Conservation (phyloP, 2,797 vertebrate genomes). For the Chelon labrosus region DNA sequence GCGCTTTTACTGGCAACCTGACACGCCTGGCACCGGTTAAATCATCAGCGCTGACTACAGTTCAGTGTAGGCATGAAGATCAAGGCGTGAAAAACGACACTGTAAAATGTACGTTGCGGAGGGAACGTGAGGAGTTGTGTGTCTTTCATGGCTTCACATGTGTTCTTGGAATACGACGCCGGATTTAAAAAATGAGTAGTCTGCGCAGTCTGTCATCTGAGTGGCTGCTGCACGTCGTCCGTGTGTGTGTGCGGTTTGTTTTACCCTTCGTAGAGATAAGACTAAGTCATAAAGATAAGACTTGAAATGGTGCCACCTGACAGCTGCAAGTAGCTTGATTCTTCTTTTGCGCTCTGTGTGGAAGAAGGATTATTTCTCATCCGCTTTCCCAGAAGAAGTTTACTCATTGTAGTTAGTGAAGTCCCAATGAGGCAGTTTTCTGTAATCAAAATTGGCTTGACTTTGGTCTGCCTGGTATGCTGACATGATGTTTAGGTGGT, state of each 20-base stretch:
- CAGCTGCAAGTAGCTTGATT: conserved; percentile 19
- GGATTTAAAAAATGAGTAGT: conserved; percentile 25
- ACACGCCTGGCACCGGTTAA: conserved; percentile 28
- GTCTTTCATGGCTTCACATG: conserved; percentile 23
- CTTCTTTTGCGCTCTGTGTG: too few relatives aligned
- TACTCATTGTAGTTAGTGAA: conserved; percentile 2
- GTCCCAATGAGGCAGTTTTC: not conserved
- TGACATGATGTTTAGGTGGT: conserved; percentile 22
- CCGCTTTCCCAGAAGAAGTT: too few relatives aligned
- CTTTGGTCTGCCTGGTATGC: conserved; percentile 27
- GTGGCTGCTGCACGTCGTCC: not conserved
- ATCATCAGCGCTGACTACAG: conserved; percentile 8
- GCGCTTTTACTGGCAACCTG: conserved; percentile 35
- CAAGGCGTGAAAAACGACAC: conserved; percentile 30
- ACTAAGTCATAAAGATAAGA: conserved; percentile 24
- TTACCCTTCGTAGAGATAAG: conserved; percentile 8
- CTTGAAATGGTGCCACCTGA: conserved; percentile 32
- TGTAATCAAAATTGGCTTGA: conserved; percentile 3
- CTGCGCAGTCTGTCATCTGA: conserved; percentile 19
- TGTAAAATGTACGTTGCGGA: conserved; percentile 24
- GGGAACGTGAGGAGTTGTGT: conserved; percentile 18
- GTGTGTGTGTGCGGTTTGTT: conserved; percentile 26
- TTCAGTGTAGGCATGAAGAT: conserved; percentile 22
- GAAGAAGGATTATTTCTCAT: too few relatives aligned
- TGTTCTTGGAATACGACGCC: conserved; percentile 17